Evolutionary conservation across 1,140 invertebrate genomes (phyloP), one percentile per base, ranked within the genome.

Genomic region (Drosophila persimilis): DNA sequence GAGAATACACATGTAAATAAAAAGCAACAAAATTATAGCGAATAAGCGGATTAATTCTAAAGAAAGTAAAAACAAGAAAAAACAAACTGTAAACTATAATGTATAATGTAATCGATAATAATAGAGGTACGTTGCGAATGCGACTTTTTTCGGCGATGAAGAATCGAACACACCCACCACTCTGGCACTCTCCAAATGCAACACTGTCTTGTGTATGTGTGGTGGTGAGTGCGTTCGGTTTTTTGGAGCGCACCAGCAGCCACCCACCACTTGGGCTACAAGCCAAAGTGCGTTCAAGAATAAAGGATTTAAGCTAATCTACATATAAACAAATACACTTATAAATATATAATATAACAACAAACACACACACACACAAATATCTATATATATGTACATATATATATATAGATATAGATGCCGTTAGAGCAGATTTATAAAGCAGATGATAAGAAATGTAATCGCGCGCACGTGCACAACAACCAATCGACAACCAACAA

Each of bases 231-330:
- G 43, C 31, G 55, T 29, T 78, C 56, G 70, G 54, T 58, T 71
- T 9, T 31, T 45, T 52, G 24, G 45, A 48, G 24, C 55, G n/a
- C 45, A 50, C 46, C 59, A 46, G 48, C 24, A 26, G 24, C 3
- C 24, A 26, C 24, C 24, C 3, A 5, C 59, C 80, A 75, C 80
- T 83, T 85, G 55, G 80, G 66, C 80, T 84, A 67, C 56, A 84
- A 84, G 80, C 53, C 80, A 26, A 79, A 75, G 75, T 83, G 79
- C 9, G 61, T 55, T 64, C 54, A 50, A 74, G 17, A 73, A 65
- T 51, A 65, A 64, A 65, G 29, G 31, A 61, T 20, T 39, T 56
- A 73, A 73, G 48, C 29, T 73, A 64, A 73, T 58, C 35, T 59
- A 56, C 24, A 39, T 53, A 22, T 41, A 53, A 35, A 53, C 17